Conservation (phyloP, 2,888 invertebrate genomes). For the Hedychridium roseum region DNA sequence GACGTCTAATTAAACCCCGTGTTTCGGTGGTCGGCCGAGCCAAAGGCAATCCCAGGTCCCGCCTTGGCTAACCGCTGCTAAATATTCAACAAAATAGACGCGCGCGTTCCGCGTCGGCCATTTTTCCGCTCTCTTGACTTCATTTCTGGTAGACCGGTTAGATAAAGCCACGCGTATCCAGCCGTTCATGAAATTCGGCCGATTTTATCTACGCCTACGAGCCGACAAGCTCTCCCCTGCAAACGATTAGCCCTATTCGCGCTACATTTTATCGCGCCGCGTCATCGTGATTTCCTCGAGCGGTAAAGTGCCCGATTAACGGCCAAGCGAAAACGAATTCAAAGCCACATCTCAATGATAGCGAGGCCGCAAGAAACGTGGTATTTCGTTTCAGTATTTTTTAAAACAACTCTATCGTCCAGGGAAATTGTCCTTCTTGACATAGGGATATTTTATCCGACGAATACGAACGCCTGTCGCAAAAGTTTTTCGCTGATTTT, state of each 20-base stretch:
- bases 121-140: slow-evolving; percentile 31
- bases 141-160: slow-evolving; percentile 23
- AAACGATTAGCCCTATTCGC: too few relatives aligned
- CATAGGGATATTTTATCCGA: too few relatives aligned
- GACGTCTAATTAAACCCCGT: slow-evolving; percentile 19
- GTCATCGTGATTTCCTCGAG: slow-evolving; percentile 34
- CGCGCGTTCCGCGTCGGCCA: slow-evolving; percentile 12
- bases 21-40: background rate
- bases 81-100: slow-evolving; percentile 28
- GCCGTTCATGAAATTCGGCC: slow-evolving; percentile 39
- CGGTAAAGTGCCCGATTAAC: slow-evolving; percentile 10
- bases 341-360: too few relatives aligned
- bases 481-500: too few relatives aligned
- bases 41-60: too few relatives aligned
- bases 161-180: slow-evolving; percentile 38
- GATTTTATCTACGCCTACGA: slow-evolving; percentile 34
- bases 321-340: too few relatives aligned
- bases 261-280: slow-evolving; percentile 26
- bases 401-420: too few relatives aligned
- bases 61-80: slow-evolving; percentile 12
- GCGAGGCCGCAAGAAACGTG: too few relatives aligned
- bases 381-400: too few relatives aligned
- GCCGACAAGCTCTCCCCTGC: too few relatives aligned
- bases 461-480: too few relatives aligned
- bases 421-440: too few relatives aligned